Evolutionary conservation across 2,888 invertebrate genomes (phyloP).

Genomic region (Drosophila glabriapex): DNA sequence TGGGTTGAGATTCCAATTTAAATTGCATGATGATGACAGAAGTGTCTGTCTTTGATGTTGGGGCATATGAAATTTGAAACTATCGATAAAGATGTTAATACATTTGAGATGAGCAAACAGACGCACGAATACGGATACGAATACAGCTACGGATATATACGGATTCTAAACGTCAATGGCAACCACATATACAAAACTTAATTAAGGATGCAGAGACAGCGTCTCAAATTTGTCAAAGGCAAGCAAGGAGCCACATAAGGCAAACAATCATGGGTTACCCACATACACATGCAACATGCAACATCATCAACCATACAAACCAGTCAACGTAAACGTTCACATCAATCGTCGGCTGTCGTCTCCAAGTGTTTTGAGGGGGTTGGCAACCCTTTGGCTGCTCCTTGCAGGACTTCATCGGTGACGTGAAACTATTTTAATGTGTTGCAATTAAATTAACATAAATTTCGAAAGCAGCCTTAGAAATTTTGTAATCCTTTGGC

Average conservation of each 20-base stretch:
- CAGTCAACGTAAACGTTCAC: conserved; percentile 21
- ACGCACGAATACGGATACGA: conserved; percentile 8
- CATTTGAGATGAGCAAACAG: conserved; percentile 55
- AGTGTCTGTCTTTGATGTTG: conserved; percentile 65
- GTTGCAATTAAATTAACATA: conserved; percentile 81
- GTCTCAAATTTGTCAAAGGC: conserved; percentile 72
- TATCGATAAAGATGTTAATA: conserved; percentile 74
- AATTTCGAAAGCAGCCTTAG: conserved; percentile 58
- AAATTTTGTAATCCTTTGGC: conserved; percentile 52
- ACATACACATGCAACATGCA: conserved; percentile 16
- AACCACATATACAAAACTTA: conserved; percentile 54
- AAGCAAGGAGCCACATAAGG: conserved; percentile 65
- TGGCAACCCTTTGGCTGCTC: conserved; percentile 50
- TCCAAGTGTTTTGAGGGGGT: conserved; percentile 25
- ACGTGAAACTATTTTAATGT: conserved; percentile 79
- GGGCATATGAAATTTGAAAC: conserved; percentile 69
- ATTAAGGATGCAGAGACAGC: conserved; percentile 62
- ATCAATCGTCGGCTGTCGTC: conserved; percentile 64
- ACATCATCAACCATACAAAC: conserved; percentile 10
- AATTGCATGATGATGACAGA: conserved; percentile 42
- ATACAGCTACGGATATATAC: conserved; percentile 11
- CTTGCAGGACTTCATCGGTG: conserved; percentile 57
- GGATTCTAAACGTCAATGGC: conserved; percentile 28
- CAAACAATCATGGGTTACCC: conserved; percentile 55
- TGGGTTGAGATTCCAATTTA: conserved; percentile 48